A percentile compares a stretch with the other conserved stretches of the same genome.
Evolutionary conservation across 2,888 invertebrate species (phyloP).

Genomic region (Mimachlamys varia): DNA sequence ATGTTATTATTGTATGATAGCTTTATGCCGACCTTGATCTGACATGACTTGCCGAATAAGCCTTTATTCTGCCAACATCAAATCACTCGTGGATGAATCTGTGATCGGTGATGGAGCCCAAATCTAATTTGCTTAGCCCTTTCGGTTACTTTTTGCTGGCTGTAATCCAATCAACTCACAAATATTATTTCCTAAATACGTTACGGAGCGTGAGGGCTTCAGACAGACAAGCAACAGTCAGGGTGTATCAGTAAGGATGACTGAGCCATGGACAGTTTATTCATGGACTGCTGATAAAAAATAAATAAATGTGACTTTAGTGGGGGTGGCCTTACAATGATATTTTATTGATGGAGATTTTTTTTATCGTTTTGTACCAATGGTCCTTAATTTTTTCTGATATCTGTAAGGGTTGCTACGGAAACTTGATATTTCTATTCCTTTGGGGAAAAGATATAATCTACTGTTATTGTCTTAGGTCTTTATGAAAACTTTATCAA

Average conservation of each 20-base stretch:
- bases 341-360: not conserved
- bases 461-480: no score
- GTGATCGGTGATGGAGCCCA: slow-evolving; percentile 19
- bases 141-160: slow-evolving; percentile 14
- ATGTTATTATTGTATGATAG: not conserved
- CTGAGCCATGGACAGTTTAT: not conserved
- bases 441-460: not conserved
- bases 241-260: not conserved
- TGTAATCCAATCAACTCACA: slow-evolving; percentile 19
- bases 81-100: slow-evolving; percentile 26
- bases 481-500: not conserved
- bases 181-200: slow-evolving; percentile 22
- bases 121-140: slow-evolving; percentile 15
- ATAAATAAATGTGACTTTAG: not conserved
- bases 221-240: not conserved
- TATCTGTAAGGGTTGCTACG: not conserved
- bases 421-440: not conserved
- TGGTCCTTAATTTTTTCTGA: not conserved
- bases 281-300: not conserved
- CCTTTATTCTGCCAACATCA: slow-evolving; percentile 21
- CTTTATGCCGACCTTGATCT: not conserved
- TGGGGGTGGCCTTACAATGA: not conserved
- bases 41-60: not conserved
- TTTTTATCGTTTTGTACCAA: not conserved
- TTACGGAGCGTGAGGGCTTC: not conserved